Evolutionary conservation across 2,113 vertebrate genomes (phyloP).

Genomic region (Leptocoma aspasia): DNA sequence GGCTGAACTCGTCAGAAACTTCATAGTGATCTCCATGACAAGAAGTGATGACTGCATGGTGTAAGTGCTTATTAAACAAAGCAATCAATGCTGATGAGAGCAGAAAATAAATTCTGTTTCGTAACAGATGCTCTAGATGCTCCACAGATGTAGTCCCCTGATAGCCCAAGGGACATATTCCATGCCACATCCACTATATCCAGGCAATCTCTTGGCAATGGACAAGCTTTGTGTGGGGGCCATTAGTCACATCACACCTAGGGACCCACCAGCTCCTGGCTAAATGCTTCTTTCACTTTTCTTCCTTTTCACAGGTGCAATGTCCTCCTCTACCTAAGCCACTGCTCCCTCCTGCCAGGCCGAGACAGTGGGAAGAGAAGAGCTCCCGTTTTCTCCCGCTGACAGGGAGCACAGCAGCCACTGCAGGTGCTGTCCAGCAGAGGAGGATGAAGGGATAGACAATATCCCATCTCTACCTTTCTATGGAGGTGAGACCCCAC

Average conservation of each 20-base stretch:
- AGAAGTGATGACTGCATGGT: neutral
- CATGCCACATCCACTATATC: neutral
- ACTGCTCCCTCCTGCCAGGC: neutral
- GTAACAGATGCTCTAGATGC: neutral
- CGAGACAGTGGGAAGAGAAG: neutral
- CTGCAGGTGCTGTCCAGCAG: neutral
- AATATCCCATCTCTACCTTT: neutral
- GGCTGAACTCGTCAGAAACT: neutral
- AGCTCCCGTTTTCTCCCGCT: neutral
- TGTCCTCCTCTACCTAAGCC: neutral
- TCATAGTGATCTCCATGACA: neutral
- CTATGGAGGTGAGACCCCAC: neutral
- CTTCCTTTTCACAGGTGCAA: neutral
- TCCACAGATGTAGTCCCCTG: neutral
- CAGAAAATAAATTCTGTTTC: neutral
- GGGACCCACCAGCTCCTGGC: neutral
- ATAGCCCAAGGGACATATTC: neutral
- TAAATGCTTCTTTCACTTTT: neutral
- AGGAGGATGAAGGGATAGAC: neutral
- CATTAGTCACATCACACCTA: neutral
- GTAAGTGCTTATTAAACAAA: neutral
- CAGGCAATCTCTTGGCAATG: neutral
- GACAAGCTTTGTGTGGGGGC: neutral
- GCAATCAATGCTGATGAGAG: neutral
- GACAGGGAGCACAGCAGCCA: neutral